phyloP scores from a whole-genome alignment of 2,797 vertebrate genomes.

The Anisognathus igniventris region DNA sequence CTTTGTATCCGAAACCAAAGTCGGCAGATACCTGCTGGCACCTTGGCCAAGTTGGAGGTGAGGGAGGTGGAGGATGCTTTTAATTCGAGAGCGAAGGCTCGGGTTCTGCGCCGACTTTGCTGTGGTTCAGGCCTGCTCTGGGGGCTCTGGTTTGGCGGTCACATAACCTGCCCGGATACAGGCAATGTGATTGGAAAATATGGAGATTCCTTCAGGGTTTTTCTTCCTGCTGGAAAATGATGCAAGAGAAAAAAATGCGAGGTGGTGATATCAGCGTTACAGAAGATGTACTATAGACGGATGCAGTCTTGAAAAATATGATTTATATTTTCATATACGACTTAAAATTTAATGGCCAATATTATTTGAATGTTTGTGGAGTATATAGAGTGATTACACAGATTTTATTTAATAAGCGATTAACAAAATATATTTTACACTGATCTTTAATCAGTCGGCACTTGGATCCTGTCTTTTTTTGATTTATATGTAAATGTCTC shows the following conservation, averaged over 20 bases:
- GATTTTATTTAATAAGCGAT: not conserved
- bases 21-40: constrained; percentile 17
- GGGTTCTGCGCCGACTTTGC: not conserved
- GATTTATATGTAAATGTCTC: not conserved
- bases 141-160: not conserved
- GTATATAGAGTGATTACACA: not conserved
- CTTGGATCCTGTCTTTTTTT: not conserved
- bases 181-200: not conserved
- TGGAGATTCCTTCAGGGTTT: not conserved
- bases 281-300: not conserved
- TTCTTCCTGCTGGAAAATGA: not conserved
- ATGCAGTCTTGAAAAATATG: not conserved
- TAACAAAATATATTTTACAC: not conserved
- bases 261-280: not conserved
- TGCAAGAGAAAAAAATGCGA: not conserved
- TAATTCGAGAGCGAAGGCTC: constrained; percentile 17
- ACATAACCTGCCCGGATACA: not conserved
- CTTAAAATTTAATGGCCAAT: not conserved
- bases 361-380: not conserved
- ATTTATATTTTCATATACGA: not conserved
- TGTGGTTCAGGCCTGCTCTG: constrained; percentile 39
- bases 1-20: constrained; percentile 7
- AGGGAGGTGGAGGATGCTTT: constrained; percentile 53
- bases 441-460: not conserved
- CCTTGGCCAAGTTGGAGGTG: not conserved